Evolutionary conservation across 2,797 vertebrate species (phyloP).

Genomic region (Diplodus sargus): DNA sequence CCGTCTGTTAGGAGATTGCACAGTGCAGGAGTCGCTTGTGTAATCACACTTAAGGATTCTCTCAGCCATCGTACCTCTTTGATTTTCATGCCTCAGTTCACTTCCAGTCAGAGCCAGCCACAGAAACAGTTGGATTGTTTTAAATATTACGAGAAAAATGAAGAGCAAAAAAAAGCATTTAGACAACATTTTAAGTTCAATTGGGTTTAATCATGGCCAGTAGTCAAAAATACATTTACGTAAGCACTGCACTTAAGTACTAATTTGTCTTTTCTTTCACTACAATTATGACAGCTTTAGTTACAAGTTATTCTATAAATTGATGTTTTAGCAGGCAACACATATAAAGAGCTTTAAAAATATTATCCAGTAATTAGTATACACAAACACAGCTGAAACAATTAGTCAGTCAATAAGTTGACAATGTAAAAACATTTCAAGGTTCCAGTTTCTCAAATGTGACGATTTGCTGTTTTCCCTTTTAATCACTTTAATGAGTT

Average conservation of each 20-base stretch:
- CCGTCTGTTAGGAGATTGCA: conserved; percentile 19
- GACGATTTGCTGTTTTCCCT: neutral
- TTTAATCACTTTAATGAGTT: neutral
- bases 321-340: neutral
- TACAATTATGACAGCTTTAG: neutral
- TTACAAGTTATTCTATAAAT: neutral
- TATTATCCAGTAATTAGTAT: neutral
- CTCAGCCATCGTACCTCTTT: conserved; percentile 6
- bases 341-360: neutral
- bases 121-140: neutral
- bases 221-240: neutral
- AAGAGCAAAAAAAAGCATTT: neutral
- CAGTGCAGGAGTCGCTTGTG: conserved; percentile 14
- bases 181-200: neutral
- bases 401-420: neutral
- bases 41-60: conserved; percentile 16
- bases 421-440: neutral
- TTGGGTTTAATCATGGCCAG: neutral
- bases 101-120: conserved; percentile 13
- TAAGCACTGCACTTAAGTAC: neutral
- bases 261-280: neutral
- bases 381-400: neutral
- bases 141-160: neutral
- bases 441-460: neutral
- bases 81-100: conserved; percentile 1